phyloP scores from a whole-genome alignment of 2,797 vertebrate genomes.

The Falco novaeseelandiae region DNA sequence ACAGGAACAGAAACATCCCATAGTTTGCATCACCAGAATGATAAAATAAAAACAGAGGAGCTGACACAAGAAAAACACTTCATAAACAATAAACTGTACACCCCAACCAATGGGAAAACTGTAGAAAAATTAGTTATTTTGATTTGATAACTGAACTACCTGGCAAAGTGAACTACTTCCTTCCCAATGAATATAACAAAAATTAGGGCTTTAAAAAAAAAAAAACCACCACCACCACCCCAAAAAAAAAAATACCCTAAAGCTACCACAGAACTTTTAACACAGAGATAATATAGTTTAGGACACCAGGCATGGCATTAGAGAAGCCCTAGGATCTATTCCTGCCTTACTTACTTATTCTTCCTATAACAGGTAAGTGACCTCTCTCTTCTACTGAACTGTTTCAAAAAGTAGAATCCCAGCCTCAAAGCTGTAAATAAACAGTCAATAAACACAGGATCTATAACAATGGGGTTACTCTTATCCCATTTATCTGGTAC shows the following conservation, averaged over 20 bases:
- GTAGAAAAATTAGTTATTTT: neutral
- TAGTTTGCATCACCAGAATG: neutral
- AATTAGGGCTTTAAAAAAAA: neutral
- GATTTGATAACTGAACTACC: neutral
- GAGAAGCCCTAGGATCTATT: neutral
- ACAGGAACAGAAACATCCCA: slow-evolving; percentile 3
- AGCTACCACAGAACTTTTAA: neutral
- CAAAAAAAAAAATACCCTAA: neutral
- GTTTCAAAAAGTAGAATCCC: neutral
- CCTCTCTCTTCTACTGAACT: neutral
- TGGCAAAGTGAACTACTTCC: neutral
- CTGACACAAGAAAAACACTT: neutral
- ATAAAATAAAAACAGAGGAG: neutral
- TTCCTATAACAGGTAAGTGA: neutral
- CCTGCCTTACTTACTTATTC: neutral
- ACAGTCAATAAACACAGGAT: neutral
- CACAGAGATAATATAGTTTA: neutral
- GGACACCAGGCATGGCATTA: neutral
- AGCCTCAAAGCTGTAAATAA: neutral
- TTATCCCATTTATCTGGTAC: neutral
- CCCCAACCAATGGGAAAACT: neutral
- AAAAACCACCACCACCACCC: neutral
- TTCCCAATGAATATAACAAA: neutral
- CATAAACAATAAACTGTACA: neutral
- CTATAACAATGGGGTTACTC: neutral